Evolutionary conservation across 2,113 vertebrate genomes (phyloP), one percentile per base, ranked within the genome.

Genomic region (Ailuropoda melanoleuca): DNA sequence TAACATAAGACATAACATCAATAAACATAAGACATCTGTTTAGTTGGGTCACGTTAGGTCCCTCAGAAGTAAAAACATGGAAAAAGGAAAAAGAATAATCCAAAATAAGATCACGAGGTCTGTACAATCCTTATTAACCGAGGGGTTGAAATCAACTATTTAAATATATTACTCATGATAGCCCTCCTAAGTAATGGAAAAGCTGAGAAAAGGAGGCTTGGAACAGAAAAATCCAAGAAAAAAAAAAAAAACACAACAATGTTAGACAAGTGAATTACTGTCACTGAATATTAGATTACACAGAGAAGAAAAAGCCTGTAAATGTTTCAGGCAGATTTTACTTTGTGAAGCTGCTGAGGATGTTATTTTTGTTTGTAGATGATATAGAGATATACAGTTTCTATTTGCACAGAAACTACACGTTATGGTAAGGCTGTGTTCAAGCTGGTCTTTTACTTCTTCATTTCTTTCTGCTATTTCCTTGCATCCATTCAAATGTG

Each of bases 31-130:
- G 37, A 50, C 19, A 82, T 55, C 24, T 78, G 24, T 95, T 78
- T 74, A 93, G 55, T 60, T 90, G 60, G 39, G 70, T 55, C 24
- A 93, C 17, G 48, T 18, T 55, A 90, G 3, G 13, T 62, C 60
- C 70, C 56, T 96, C 75, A 74, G 84, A 97, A 96, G 46, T 68
- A 75, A 84, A 95, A 89, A 88, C 19, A n/a, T 23, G 2, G 12
- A 53, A 46, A 75, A 92, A 53, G 3, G 18, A 46, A 64, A 46
- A 80, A 90, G 19, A 60, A 89, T 46, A 50, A 50, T 10, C 64
- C 46, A 24, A 91, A 95, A 95, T 78, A 91, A 93, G 53, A 82
- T 62, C 43, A 77, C 4, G 56, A 77, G 31, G 19, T 81, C 48
- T 77, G 74, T 48, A 60, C 12, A 75, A 82, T 17, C 21, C 23